Evolutionary conservation across 2,888 invertebrate species (phyloP).

Genomic region (Shargacucullia verbasci): DNA sequence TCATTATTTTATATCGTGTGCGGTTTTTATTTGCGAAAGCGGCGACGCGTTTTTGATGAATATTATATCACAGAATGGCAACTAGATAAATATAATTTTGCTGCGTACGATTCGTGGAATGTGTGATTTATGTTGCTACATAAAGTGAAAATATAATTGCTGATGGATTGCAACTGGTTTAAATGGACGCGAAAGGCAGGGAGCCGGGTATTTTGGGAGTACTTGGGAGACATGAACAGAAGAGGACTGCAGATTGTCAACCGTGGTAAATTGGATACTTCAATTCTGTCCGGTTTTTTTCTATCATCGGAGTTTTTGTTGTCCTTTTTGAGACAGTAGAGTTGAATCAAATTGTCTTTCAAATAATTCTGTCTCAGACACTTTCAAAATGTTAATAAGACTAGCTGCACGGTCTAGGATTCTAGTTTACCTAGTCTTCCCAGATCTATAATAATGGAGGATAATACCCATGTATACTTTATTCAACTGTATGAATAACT

Average conservation of each 20-base stretch:
- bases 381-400: no score
- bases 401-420: no score
- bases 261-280: no score
- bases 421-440: no score
- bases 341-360: no score
- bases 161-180: conserved; percentile 26
- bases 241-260: no score
- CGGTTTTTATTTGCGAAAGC: conserved; percentile 55
- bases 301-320: no score
- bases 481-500: neutral
- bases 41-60: conserved; percentile 35
- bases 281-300: no score
- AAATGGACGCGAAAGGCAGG: conserved; percentile 4
- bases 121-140: conserved; percentile 21
- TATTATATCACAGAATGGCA: conserved; percentile 44
- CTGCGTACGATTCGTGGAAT: conserved; percentile 26
- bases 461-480: no score
- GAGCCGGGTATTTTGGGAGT: conserved; percentile 12
- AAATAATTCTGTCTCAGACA: no score
- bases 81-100: conserved; percentile 42
- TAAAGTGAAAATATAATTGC: conserved; percentile 20
- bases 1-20: conserved; percentile 60
- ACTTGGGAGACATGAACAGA: neutral
- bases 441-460: no score
- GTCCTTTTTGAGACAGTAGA: no score